phyloP scores from a whole-genome alignment of 2,113 vertebrate species.

The Cochlearius cochlearius region DNA sequence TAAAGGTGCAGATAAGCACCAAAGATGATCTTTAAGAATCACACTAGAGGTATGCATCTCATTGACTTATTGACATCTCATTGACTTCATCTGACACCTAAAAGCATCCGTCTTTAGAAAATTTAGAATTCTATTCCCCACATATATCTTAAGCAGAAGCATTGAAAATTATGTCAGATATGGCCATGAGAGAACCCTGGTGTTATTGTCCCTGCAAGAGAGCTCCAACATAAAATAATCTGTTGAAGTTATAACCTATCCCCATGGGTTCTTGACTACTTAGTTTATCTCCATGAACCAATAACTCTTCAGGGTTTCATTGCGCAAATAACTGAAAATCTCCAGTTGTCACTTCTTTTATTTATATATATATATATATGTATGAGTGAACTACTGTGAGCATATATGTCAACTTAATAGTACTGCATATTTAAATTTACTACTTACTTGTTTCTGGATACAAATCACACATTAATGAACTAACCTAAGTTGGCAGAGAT shows the following conservation, averaged over 20 bases:
- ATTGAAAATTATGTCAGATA: neutral
- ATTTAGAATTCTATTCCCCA: neutral
- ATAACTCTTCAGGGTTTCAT: neutral
- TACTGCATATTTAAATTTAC: neutral
- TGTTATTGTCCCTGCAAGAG: neutral
- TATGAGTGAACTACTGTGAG: neutral
- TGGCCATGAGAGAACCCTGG: neutral
- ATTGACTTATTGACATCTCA: neutral
- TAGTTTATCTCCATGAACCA: neutral
- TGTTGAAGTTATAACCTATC: neutral
- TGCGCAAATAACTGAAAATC: neutral
- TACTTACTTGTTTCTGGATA: neutral
- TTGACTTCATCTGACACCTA: neutral
- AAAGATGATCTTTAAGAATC: neutral
- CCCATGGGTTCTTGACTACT: neutral
- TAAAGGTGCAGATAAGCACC: neutral
- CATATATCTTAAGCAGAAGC: neutral
- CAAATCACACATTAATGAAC: neutral
- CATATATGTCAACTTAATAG: neutral
- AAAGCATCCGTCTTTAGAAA: neutral
- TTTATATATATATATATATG: too few species aligned
- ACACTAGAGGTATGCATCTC: neutral
- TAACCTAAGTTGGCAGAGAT: neutral
- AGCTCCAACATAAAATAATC: neutral
- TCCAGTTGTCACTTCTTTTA: neutral